Conservation (phyloP, 2,797 vertebrate genomes). For the Phoeniculus purpureus region DNA sequence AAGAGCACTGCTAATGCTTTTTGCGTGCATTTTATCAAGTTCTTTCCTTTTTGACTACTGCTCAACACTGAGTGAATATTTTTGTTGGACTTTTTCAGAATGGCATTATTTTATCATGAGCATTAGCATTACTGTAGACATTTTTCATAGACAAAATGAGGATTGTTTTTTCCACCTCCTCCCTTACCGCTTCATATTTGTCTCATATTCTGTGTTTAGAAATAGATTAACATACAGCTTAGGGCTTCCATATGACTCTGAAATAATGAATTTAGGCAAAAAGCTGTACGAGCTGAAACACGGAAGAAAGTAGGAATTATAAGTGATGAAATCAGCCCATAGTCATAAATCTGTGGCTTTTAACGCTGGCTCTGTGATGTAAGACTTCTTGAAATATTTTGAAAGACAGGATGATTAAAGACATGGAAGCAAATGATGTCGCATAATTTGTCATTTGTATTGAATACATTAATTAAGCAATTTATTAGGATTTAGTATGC, state of each 20-base stretch:
- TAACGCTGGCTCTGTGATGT: neutral
- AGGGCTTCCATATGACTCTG: neutral
- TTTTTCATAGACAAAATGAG: neutral
- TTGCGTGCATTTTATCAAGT: neutral
- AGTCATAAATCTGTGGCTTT: conserved; percentile 16
- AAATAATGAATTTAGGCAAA: neutral
- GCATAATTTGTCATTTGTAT: conserved; percentile 49
- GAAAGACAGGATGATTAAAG: conserved; percentile 55
- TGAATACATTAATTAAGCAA: conserved; percentile 47
- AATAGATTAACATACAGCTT: neutral
- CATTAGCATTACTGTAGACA: neutral
- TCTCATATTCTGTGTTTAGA: neutral
- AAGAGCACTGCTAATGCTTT: neutral
- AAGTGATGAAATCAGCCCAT: neutral
- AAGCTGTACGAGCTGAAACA: neutral
- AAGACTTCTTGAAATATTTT: conserved; percentile 50
- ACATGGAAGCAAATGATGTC: conserved; percentile 33
- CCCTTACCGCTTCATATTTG: neutral
- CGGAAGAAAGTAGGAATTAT: neutral
- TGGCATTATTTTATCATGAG: neutral
- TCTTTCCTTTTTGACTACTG: neutral
- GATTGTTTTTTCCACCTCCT: accelerated
- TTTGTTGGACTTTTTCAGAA: neutral
- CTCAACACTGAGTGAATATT: neutral
- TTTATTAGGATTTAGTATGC: conserved; percentile 34